Conservation (phyloP, 2,797 vertebrate genomes). For the Phyllotis vaccarum region DNA sequence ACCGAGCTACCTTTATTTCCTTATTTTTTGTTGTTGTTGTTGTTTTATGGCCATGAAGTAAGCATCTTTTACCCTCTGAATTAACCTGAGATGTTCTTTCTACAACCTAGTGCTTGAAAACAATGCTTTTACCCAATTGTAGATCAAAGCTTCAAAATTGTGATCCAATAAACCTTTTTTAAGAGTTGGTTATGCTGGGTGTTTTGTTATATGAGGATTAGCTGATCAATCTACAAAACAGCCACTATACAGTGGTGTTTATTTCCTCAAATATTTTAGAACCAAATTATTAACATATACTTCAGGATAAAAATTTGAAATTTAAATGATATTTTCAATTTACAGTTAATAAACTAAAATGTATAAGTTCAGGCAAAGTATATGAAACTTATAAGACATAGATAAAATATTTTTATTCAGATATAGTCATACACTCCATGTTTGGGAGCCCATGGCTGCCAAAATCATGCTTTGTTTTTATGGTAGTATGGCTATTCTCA, state of each 20-base stretch:
- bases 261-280: constrained; percentile 64
- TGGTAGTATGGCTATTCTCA: constrained; percentile 64
- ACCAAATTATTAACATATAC: constrained; percentile 55
- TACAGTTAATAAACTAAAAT: constrained; percentile 59
- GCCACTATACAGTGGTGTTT: background rate
- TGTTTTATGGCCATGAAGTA: background rate
- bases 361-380: constrained; percentile 19
- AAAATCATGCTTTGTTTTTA: constrained; percentile 67
- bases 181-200: background rate
- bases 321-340: constrained; percentile 61
- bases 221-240: background rate
- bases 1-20: background rate
- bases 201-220: background rate
- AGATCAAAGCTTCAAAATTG: background rate
- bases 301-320: constrained; percentile 73
- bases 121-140: background rate
- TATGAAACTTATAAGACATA: constrained; percentile 51
- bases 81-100: background rate
- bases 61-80: background rate
- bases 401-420: constrained; percentile 76
- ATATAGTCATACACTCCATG: constrained; percentile 43
- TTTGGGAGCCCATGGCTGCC: constrained; percentile 46
- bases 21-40: too few species aligned
- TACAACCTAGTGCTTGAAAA: background rate
- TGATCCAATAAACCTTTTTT: background rate